Conservation (phyloP, 2,888 invertebrate species). For the Ypsolopha scabrella region DNA sequence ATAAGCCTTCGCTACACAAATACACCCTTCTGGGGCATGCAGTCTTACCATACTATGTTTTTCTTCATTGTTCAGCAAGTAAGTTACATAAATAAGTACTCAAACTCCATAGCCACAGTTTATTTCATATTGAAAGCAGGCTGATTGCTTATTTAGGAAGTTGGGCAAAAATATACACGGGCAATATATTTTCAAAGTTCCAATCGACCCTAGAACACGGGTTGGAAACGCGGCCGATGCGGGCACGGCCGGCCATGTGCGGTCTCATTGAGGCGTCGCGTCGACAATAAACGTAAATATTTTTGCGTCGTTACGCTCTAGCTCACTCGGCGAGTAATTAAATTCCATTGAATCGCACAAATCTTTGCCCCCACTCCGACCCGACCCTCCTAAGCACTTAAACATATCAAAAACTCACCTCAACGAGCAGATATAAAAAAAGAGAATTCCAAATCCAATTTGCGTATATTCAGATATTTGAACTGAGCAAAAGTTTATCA, state of each 20-base stretch:
- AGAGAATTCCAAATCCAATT: not conserved
- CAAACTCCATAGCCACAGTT: too few species aligned
- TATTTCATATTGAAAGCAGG: too few species aligned
- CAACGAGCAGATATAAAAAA: not conserved
- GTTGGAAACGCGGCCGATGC: not conserved
- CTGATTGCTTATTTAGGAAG: too few species aligned
- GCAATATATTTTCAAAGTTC: not conserved
- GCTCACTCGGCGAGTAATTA: conserved; percentile 54
- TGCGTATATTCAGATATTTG: conserved; percentile 1
- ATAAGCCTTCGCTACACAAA: too few species aligned
- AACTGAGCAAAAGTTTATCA: conserved; percentile 1
- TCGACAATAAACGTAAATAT: conserved; percentile 67
- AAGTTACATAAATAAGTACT: too few species aligned
- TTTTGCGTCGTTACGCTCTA: conserved; percentile 59
- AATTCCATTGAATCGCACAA: conserved; percentile 67
- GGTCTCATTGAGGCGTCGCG: conserved; percentile 55
- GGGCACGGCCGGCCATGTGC: conserved; percentile 21
- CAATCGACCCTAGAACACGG: not conserved
- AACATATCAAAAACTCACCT: not conserved
- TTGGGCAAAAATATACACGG: not conserved
- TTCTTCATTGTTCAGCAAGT: too few species aligned
- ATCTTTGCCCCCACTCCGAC: conserved; percentile 44
- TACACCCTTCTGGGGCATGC: too few species aligned
- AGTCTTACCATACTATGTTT: too few species aligned
- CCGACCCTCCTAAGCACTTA: conserved; percentile 17